A percentile compares a stretch with the other conserved stretches of the same genome.
Evolutionary conservation across 2,888 invertebrate species (phyloP).

Genomic region (Junonia oenone): DNA sequence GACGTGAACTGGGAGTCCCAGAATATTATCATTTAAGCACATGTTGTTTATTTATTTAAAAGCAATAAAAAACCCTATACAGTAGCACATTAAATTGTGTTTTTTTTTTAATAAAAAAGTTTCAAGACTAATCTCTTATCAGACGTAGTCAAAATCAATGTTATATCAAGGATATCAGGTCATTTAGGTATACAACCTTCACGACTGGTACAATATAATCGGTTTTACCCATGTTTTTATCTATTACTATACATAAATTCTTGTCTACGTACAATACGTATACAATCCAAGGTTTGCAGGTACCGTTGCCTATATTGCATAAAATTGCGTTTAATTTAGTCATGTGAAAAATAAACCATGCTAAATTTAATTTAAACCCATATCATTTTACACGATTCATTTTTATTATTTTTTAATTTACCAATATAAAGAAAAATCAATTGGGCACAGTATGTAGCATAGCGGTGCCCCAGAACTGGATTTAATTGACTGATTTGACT

Average conservation of each 20-base stretch:
- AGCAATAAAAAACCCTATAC: too few species aligned
- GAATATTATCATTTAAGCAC: neutral
- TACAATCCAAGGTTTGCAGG: neutral
- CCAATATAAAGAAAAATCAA: too few species aligned
- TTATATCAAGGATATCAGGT: conserved; percentile 7
- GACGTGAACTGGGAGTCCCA: too few species aligned
- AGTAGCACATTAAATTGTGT: neutral
- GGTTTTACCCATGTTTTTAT: conserved; percentile 7
- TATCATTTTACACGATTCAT: too few species aligned
- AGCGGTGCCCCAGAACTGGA: too few species aligned
- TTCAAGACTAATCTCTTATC: neutral
- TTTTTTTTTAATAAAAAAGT: neutral
- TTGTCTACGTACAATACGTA: neutral
- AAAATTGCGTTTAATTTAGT: neutral
- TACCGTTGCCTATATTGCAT: neutral
- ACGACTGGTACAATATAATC: conserved; percentile 7
- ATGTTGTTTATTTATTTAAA: too few species aligned
- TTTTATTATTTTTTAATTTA: too few species aligned
- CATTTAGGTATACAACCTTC: conserved; percentile 6
- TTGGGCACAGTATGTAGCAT: too few species aligned
- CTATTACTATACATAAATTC: conserved; percentile 1
- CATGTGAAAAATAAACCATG: neutral
- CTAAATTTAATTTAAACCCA: neutral
- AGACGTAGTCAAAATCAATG: conserved; percentile 4
- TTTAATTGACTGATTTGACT: neutral